Base-by-base conservation (phyloP, 1,140 invertebrate species). In the Brachionus angularis region DNA sequence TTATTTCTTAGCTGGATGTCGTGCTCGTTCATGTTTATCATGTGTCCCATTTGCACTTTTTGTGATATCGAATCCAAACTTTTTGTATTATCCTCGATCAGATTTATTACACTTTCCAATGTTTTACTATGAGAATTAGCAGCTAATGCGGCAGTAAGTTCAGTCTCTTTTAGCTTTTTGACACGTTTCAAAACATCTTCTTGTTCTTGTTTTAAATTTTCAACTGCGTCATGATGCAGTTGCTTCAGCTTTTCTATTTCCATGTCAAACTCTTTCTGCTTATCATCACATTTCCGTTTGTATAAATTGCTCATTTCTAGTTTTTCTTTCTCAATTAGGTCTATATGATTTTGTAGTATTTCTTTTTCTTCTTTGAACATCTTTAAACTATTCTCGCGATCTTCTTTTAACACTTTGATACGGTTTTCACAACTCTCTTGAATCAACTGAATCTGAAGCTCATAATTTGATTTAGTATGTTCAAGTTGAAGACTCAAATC, bases 351-450 rank as follows among this genome's bases (percentile, higher is more conserved):
- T 46, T 67, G 23, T 33, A 67, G 27, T 18, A 18, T 46, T 29
- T 67, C 42, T 50, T 67, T 67, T 67, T 67, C 62, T 16, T 67
- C 62, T 31, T 23, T 67, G 62, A 46, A 67, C 21, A 67, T 3
- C 18, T 47, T 67, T 2, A 46, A 14, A 31, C 42, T 34, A 21
- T 67, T 67, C 25, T 67, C 62, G 8, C 62, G 42, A 29, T 67
- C 62, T 34, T 47, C 27, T 67, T 67, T 67, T 7, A 67, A 16
- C 31, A 50, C 36, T 33, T 23, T 27, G 14, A 67, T 18, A 10
- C 36, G 42, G 23, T 44, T 67, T 2, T 67, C 62, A 67, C 62
- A 67, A 33, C 62, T 50, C 1, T 67, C 62, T 67, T 67, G 31
- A 10, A 67, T 34, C 10, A 67, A 25, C 18, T 67, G 39, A n/a